These are phyloP conservation scores for Hydractinia echinata DNA, from an alignment of 30 jellyfish, hydroid and myxozoan genomes.

Conservation along the genomic window DNA sequence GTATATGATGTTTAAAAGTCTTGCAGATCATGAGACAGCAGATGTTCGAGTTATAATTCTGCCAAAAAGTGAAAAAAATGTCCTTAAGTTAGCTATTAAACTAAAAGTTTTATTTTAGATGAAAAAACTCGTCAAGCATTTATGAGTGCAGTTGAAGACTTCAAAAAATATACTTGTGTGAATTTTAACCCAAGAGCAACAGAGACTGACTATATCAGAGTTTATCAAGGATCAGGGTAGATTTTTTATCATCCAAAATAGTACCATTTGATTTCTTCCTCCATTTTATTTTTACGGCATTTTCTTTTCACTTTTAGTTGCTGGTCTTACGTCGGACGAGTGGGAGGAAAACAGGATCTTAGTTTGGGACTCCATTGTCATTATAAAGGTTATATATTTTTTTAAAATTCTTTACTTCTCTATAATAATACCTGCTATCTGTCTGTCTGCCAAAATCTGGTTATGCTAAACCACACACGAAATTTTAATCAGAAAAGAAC, in stretches of 20 bases:
- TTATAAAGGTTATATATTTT: not conserved
- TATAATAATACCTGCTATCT: too few relatives aligned
- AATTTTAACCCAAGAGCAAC: not conserved
- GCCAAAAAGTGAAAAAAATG: too few relatives aligned
- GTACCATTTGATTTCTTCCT: not conserved
- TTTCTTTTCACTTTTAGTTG: not conserved
- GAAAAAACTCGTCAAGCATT: not conserved
- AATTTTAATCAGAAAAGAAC: too few relatives aligned
- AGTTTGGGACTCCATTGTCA: not conserved
- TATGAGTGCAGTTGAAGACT: conserved; percentile 6
- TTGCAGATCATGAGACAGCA: too few relatives aligned
- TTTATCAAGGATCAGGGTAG: conserved; percentile 3
- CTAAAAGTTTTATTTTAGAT: not conserved
- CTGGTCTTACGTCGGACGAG: conserved; percentile 17
- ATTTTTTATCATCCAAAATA: not conserved
- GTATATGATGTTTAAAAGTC: not conserved
- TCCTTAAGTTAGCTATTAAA: too few relatives aligned
- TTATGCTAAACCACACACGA: too few relatives aligned
- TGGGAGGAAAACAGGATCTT: conserved; percentile 4
- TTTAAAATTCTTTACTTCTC: too few relatives aligned
- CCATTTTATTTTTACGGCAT: not conserved
- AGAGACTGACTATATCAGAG: conserved; percentile 2
- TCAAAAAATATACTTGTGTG: not conserved
- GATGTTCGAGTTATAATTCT: too few relatives aligned
- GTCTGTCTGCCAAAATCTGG: too few relatives aligned